phyloP scores from a whole-genome alignment of 2,888 invertebrate species.

The Apoda limacodes region DNA sequence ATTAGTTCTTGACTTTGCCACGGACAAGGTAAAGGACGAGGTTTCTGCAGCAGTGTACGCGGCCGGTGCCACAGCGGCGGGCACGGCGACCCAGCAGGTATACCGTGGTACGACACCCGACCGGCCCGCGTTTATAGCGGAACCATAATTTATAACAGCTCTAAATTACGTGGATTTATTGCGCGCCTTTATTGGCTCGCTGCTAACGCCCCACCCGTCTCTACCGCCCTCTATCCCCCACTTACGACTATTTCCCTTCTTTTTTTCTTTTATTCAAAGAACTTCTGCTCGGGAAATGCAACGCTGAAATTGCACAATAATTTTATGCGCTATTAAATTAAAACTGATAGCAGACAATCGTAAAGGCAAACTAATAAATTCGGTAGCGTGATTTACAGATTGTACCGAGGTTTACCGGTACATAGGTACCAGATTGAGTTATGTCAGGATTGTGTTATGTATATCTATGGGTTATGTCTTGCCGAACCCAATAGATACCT shows the following conservation, averaged over 20 bases:
- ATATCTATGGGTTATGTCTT: too few relatives aligned
- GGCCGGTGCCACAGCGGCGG: slow-evolving; percentile 26
- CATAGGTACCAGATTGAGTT: too few relatives aligned
- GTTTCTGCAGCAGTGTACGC: too few relatives aligned
- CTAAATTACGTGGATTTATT: slow-evolving; percentile 70
- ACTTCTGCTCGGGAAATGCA: slow-evolving; percentile 37
- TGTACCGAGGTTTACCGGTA: too few relatives aligned
- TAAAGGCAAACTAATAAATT: too few relatives aligned
- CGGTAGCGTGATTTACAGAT: too few relatives aligned
- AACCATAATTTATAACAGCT: slow-evolving; percentile 66
- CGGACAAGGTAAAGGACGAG: too few relatives aligned
- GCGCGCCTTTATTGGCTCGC: slow-evolving; percentile 65
- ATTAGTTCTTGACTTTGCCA: background rate
- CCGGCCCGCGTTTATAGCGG: slow-evolving; percentile 58
- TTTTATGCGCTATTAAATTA: slow-evolving; percentile 38
- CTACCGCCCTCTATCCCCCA: slow-evolving; percentile 37
- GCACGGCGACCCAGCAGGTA: slow-evolving; percentile 48
- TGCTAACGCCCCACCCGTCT: slow-evolving; percentile 35
- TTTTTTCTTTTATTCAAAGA: slow-evolving; percentile 28
- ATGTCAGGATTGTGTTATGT: too few relatives aligned
- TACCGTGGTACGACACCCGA: slow-evolving; percentile 48
- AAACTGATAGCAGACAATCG: slow-evolving; percentile 29
- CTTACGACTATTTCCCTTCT: slow-evolving; percentile 31
- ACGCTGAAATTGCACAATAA: slow-evolving; percentile 34
- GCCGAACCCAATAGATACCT: too few relatives aligned